Base-by-base conservation (phyloP, 2,888 invertebrate species). In the Coelogynopora nodosa region DNA sequence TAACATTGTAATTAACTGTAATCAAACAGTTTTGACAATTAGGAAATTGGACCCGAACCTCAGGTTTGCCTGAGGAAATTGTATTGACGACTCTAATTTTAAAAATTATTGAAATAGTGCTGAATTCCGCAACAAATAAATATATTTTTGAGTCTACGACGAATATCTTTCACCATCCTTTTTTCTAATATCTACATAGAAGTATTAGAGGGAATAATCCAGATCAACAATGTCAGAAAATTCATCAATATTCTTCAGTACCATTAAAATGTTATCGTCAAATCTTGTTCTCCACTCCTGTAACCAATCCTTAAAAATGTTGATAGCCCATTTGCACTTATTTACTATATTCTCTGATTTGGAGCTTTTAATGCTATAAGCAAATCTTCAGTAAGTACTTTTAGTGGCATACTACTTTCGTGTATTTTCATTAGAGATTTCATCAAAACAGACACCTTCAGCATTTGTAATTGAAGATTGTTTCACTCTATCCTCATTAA, bases 101-200 rank as follows among this genome's bases (percentile, higher is more conserved):
- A 82, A 30, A 30, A 30, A 29, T 82, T 82, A 18, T 82, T 82
- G 31, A 82, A 82, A 30, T 30, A 82, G 27, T 82, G 28, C 31
- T 82, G 82, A 30, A 82, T 82, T 82, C 82, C 82, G 31, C 30
- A 30, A 82, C 82, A 82, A 30, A 82, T 29, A 82, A 30, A 82
- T 29, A 82, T 82, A 23, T 82, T 82, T 82, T 82, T 30, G 82
- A 82, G 82, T 82, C 82, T 82, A 29, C 29, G 82, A 29, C 28
- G 82, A 29, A 82, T 82, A 82, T 82, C 82, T 29, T 30, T 82
- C 30, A 30, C 82, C 31, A 82, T 82, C 31, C 31, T 23, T 2
- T 23, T 82, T 82, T 30, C 82, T 82, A 82, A 82, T 2, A 82
- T 82, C 82, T 23, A 2, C 29, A 29, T 30, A 82, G 82, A 82